Percentiles rank a stretch among this genome's conserved stretches.
Evolutionary conservation across 2,888 invertebrate genomes (phyloP).

Genomic region (Cosmopolites sordidus): DNA sequence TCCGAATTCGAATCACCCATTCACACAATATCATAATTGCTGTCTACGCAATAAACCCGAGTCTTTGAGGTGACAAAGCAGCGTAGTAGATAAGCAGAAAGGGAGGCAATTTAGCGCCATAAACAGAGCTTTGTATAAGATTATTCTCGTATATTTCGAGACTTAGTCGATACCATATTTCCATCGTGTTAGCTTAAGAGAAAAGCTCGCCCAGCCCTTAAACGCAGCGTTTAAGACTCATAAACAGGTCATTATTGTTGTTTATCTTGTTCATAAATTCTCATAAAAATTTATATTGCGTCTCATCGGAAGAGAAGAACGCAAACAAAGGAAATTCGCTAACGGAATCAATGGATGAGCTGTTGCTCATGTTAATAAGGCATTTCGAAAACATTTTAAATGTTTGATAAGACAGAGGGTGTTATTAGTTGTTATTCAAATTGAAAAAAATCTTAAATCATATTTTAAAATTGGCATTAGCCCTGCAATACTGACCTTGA

Average conservation of each 20-base stretch:
- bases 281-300: constrained; percentile 24
- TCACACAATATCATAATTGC: too few species aligned
- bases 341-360: background rate
- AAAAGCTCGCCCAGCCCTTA: constrained; percentile 18
- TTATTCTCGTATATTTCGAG: constrained; percentile 21
- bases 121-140: constrained; percentile 19
- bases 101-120: constrained; percentile 13
- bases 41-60: constrained; percentile 3
- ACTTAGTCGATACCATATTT: constrained; percentile 23
- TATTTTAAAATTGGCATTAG: too few species aligned
- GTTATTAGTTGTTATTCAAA: too few species aligned
- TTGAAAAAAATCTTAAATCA: too few species aligned
- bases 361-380: too few species aligned
- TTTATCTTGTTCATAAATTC: constrained; percentile 24
- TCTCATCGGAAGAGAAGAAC: constrained; percentile 15
- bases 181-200: constrained; percentile 22
- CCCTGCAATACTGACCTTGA: too few species aligned
- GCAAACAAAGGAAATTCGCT: constrained; percentile 14
- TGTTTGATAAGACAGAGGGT: too few species aligned
- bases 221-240: constrained; percentile 21
- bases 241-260: constrained; percentile 27
- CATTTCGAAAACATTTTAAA: too few species aligned
- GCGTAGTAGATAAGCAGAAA: constrained; percentile 15
- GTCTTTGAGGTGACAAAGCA: constrained; percentile 7
- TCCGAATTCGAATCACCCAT: too few species aligned